Base-by-base conservation (phyloP, 2,888 invertebrate genomes). In the Eueremaeus valkanovi region DNA sequence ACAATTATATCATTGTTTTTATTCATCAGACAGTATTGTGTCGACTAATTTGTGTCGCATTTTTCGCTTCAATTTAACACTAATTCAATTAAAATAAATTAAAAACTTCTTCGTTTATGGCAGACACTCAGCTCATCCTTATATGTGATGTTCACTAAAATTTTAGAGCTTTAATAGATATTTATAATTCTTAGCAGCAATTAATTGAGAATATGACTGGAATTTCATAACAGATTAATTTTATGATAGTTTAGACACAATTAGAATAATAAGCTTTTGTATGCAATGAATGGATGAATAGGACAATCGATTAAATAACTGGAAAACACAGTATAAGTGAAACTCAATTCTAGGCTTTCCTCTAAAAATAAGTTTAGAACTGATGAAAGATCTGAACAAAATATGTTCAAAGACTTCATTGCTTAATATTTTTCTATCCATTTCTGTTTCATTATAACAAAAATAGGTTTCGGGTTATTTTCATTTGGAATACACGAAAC, bases 11-110 rank as follows among this genome's bases (percentile, higher is more conserved):
- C n/a, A n/a, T n/a, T 3, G 3, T 45, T 45, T 45, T 45, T 45
- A 45, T 16, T 13, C 18, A 16, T 40, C 40, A 40, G 11, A 2
- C 3, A 3, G 11, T 9, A 16, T 45, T 16, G 11, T 51, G n/a
- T 51, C 51, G 9, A 51, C 3, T 21, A 51, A 51, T 51, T 51
- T 51, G 51, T 51, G 6, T 51, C 21, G 2, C n/a, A 51, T 8
- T 51, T 51, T 51, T 45, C 16, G 45, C 45, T 9, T 18, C 18
- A 45, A 45, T 45, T 45, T 51, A 51, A 21, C 51, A n/a, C 51
- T 51, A 51, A 51, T 51, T n/a, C 9, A 51, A 51, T 51, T 51
- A 51, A 51, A 51, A 51, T 51, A 51, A n/a, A 51, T 51, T 21
- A 21, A n/a, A 51, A 51, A 51, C n/a, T 3, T 18, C 21, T 51